Percentiles rank a stretch among this genome's conserved stretches.
These are phyloP conservation scores for Peromyscus polionotus DNA, from an alignment of 2,113 vertebrate genomes.

Conservation along the genomic window DNA sequence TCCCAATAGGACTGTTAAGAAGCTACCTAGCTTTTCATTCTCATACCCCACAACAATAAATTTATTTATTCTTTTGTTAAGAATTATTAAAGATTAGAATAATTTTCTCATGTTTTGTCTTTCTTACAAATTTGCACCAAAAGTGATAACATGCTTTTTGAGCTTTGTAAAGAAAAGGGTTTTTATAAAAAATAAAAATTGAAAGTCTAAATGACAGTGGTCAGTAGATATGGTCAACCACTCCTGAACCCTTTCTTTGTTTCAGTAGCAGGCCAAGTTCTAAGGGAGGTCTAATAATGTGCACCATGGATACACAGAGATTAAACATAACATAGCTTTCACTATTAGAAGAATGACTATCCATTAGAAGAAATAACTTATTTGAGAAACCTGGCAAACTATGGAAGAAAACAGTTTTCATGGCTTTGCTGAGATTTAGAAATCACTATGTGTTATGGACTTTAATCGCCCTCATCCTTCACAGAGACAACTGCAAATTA, in stretches of 20 bases:
- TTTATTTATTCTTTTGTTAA: neutral
- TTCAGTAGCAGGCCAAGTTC: neutral
- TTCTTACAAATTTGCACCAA: neutral
- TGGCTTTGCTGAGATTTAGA: slow-evolving; percentile 46
- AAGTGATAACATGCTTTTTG: neutral
- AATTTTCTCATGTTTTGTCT: neutral
- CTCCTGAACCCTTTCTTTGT: neutral
- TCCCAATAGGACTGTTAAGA: neutral
- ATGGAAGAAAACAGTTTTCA: neutral
- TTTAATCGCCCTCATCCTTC: slow-evolving; percentile 59
- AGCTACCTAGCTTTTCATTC: neutral
- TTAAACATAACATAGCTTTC: neutral
- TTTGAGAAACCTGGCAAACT: slow-evolving; percentile 35
- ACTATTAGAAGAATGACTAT: neutral
- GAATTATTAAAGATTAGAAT: neutral
- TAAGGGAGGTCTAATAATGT: neutral
- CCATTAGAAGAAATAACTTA: slow-evolving; percentile 12
- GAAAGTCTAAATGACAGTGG: neutral
- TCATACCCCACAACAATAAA: neutral
- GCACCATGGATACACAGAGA: neutral
- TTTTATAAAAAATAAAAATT: neutral
- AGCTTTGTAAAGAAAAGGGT: neutral
- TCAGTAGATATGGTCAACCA: neutral
- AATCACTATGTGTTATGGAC: neutral
- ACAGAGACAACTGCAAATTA: slow-evolving; percentile 39